Base-by-base conservation (phyloP, 2,113 vertebrate genomes). In the Onychorhynchus coronatus region DNA sequence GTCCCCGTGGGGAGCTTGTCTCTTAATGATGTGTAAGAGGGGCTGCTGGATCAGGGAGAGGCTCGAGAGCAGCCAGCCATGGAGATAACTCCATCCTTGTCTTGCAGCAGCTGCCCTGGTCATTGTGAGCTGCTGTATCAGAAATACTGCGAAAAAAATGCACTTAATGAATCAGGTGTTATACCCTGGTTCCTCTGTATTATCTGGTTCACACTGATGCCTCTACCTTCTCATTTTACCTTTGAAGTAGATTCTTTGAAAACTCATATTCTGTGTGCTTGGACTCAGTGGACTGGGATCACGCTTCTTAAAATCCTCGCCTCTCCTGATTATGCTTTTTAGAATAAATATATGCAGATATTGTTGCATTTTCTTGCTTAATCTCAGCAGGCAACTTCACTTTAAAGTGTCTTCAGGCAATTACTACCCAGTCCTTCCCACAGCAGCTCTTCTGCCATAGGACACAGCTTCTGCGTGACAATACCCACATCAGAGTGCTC, bases 381-480 rank as follows among this genome's bases (percentile, higher is more conserved):
- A 84, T 96, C 95, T 95, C 95, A 90, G 91, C 95, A 97, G 95
- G 96, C 19, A 59, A 27, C 83, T 52, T 84, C 81, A 84, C 91
- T 82, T 97, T 82, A 88, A 95, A 97, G 96, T 50, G 82, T 91
- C 90, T 97, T 75, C 93, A 95, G 82, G 95, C 95, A 98, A 98
- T 96, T 94, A 97, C 76, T 62, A 39, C n/a, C 42, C 67, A 84
- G 46, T 31, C 83, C 79, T 89, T 76, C 63, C 81, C 68, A 70
- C 46, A 27, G 85, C 82, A 94, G 72, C 41, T 58, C 88, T 88
- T 76, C 86, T 89, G 92, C 55, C 89, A n/a, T 0, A 11, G 85
- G 77, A 71, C 70, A 33, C 31, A 68, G 67, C 77, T 89, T 31
- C 58, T 5, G 1, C 9, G 9, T 75, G 77, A 89, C 81, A 87